Evolutionary conservation across 2,113 vertebrate species (phyloP).

Genomic region (Elephantulus edwardii): DNA sequence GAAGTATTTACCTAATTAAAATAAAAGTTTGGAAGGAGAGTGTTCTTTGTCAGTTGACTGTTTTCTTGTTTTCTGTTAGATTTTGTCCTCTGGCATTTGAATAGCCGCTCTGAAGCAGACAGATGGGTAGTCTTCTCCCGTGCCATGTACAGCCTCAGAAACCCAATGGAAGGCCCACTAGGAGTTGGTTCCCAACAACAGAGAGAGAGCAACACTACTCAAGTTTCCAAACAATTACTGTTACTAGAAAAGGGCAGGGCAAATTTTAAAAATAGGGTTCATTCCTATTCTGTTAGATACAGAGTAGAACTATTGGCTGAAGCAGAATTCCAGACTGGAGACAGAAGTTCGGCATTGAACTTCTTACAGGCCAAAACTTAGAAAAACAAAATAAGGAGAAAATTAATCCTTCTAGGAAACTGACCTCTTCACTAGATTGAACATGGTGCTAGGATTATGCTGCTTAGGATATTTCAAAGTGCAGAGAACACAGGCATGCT

Average conservation of each 20-base stretch:
- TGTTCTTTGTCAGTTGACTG: conserved; percentile 27
- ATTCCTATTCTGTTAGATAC: neutral
- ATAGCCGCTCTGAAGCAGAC: too few relatives aligned
- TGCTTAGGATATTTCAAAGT: too few relatives aligned
- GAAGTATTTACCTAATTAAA: conserved; percentile 22
- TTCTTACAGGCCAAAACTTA: neutral
- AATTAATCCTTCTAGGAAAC: neutral
- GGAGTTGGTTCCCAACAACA: too few relatives aligned
- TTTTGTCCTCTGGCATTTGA: too few relatives aligned
- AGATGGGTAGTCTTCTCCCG: too few relatives aligned
- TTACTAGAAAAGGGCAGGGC: neutral
- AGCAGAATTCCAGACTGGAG: neutral
- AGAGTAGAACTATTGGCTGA: neutral
- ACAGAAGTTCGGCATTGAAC: neutral
- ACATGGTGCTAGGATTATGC: neutral
- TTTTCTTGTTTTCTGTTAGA: too few relatives aligned
- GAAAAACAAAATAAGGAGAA: neutral
- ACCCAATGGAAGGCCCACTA: too few relatives aligned
- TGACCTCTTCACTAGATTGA: neutral
- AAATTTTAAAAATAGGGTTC: neutral
- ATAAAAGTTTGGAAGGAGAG: conserved; percentile 8
- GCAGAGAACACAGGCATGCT: neutral
- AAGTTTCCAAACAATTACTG: neutral
- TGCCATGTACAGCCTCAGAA: too few relatives aligned
- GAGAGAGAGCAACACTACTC: too few relatives aligned